phyloP scores from a whole-genome alignment of 2,797 vertebrate genomes.

The Eurystomus glaucurus region DNA sequence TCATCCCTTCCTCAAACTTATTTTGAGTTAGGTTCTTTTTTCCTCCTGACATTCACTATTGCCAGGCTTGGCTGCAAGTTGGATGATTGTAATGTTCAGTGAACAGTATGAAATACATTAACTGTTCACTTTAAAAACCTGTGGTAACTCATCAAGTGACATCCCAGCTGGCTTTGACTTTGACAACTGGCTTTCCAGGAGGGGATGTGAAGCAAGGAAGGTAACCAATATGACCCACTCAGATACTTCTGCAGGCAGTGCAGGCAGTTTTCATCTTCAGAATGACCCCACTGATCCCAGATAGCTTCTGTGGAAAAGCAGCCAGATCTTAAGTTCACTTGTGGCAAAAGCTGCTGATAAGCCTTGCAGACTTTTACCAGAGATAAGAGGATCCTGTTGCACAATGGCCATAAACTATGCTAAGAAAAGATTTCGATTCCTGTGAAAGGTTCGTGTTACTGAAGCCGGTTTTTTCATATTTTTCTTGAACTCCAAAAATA shows the following conservation, averaged over 20 bases:
- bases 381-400: not conserved
- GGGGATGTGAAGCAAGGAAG: not conserved
- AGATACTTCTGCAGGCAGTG: not conserved
- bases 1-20: slow-evolving; percentile 26
- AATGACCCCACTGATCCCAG: not conserved
- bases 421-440: not conserved
- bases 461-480: not conserved
- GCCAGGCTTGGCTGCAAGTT: not conserved
- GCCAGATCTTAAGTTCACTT: not conserved
- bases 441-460: not conserved
- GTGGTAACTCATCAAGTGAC: not conserved
- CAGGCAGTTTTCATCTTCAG: not conserved
- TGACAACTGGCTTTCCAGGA: not conserved
- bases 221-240: not conserved
- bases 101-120: not conserved
- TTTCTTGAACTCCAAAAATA: not conserved
- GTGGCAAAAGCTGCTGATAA: slow-evolving; percentile 19
- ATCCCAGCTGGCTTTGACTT: not conserved
- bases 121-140: not conserved
- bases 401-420: not conserved
- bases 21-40: slow-evolving; percentile 36
- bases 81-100: not conserved
- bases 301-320: not conserved
- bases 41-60: slow-evolving; percentile 29
- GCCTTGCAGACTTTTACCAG: slow-evolving; percentile 27